These are phyloP conservation scores for Drosophila pandora DNA, from an alignment of 1,140 invertebrate genomes.

Conservation along the genomic window DNA sequence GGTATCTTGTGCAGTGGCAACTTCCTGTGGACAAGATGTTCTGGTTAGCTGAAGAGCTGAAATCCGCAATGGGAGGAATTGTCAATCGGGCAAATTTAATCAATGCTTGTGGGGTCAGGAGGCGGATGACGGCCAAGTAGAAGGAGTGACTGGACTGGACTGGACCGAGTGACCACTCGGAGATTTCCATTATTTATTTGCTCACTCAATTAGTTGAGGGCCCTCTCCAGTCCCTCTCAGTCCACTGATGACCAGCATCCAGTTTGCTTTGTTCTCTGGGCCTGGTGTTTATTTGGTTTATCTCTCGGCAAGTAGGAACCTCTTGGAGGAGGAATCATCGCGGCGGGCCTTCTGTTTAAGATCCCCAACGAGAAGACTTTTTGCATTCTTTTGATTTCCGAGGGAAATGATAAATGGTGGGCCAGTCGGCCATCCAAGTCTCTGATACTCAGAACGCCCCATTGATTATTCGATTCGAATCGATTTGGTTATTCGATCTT, in stretches of 20 bases:
- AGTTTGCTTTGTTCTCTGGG: conserved; percentile 47
- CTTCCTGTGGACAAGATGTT: conserved; percentile 68
- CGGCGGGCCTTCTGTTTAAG: conserved; percentile 66
- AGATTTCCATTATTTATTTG: conserved; percentile 54
- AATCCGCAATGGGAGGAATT: conserved; percentile 56
- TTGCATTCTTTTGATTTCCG: conserved; percentile 27
- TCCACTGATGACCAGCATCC: conserved; percentile 12
- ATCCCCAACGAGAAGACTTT: conserved; percentile 24
- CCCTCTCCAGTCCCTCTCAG: conserved; percentile 1
- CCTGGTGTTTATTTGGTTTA: conserved; percentile 57
- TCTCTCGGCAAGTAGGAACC: conserved; percentile 19
- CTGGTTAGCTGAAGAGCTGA: conserved; percentile 28
- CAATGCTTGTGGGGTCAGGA: conserved; percentile 41
- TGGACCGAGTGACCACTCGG: conserved; percentile 8
- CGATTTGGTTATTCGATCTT: conserved; percentile 51
- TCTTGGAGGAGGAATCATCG: conserved; percentile 3
- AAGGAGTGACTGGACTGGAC: neutral
- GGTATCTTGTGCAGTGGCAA: conserved; percentile 68
- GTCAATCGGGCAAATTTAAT: conserved; percentile 60
- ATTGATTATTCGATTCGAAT: conserved; percentile 59
- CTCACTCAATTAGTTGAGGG: conserved; percentile 68
- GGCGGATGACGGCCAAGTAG: neutral
- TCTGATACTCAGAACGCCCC: conserved; percentile 20
- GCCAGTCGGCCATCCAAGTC: neutral
- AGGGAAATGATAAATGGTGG: conserved; percentile 37